phyloP scores from a whole-genome alignment of 2,113 vertebrate species.

The Callopanchax toddi region DNA sequence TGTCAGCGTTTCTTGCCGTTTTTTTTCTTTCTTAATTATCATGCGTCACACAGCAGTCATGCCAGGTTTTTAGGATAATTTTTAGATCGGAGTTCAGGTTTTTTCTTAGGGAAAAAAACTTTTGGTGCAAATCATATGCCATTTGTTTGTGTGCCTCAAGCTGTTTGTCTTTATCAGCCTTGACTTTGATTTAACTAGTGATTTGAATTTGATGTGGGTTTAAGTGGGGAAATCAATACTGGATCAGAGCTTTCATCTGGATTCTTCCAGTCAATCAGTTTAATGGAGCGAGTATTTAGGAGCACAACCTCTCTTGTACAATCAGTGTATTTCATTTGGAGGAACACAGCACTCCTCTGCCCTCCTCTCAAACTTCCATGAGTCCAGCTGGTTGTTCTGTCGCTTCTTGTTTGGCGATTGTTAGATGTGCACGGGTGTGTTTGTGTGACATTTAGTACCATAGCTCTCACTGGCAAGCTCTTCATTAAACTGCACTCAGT shows the following conservation, averaged over 20 bases:
- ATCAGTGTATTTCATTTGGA: conserved; percentile 25
- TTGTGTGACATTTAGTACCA: conserved; percentile 69
- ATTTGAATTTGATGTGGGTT: conserved; percentile 48
- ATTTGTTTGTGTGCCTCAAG: conserved; percentile 5
- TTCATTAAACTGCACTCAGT: conserved; percentile 68
- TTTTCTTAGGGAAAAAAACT: not conserved
- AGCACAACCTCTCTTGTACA: conserved; percentile 6
- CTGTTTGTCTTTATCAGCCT: conserved; percentile 40
- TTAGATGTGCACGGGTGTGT: too few species aligned
- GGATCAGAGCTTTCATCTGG: conserved; percentile 47
- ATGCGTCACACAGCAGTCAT: not conserved
- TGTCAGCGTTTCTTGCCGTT: not conserved
- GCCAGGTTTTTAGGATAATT: not conserved
- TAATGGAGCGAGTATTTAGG: conserved; percentile 50
- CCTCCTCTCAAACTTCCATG: conserved; percentile 37
- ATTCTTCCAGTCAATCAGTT: conserved; percentile 56
- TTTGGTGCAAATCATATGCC: conserved; percentile 16
- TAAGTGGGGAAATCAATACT: conserved; percentile 42
- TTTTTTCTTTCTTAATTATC: not conserved
- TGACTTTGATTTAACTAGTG: conserved; percentile 46
- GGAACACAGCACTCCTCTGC: conserved; percentile 36
- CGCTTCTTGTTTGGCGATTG: conserved; percentile 27
- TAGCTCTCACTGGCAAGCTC: conserved; percentile 60
- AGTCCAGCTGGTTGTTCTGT: conserved; percentile 11
- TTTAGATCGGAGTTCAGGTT: conserved; percentile 1